Evolutionary conservation across 23 tunicate species (phyloP).

Genomic region (Clavelina lepadiformis): DNA sequence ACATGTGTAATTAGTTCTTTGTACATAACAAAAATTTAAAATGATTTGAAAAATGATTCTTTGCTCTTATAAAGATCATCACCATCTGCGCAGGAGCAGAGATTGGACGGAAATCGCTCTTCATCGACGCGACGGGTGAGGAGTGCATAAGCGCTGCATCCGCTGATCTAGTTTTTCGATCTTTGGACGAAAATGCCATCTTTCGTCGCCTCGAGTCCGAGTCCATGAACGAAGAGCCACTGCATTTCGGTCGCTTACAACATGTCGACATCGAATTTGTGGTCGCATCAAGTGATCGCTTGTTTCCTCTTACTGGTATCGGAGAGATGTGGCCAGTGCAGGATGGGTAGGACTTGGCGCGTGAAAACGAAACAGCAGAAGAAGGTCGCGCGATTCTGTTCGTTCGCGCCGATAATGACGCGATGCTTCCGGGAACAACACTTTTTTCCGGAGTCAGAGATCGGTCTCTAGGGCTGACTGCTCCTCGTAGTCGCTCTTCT

Average conservation of each 20-base stretch:
- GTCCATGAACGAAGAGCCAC: constrained; percentile 26
- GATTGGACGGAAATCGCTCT: constrained; percentile 44
- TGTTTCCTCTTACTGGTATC: constrained; percentile 48
- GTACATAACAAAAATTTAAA: not conserved
- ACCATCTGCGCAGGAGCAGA: constrained; percentile 80
- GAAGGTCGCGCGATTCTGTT: constrained; percentile 17
- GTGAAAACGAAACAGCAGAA: constrained; percentile 19
- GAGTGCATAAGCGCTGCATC: constrained; percentile 40
- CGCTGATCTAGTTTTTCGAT: constrained; percentile 76
- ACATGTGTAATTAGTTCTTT: too few relatives aligned
- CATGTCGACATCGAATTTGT: constrained; percentile 13
- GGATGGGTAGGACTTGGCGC: constrained; percentile 16
- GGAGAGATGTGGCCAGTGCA: constrained; percentile 8
- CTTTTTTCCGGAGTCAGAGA: constrained; percentile 50
- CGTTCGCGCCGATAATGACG: constrained; percentile 41
- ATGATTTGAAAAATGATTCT: not conserved
- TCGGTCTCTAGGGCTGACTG: constrained; percentile 19
- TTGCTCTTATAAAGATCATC: too few relatives aligned
- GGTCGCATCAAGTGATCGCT: constrained; percentile 59
- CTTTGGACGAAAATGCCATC: constrained; percentile 44
- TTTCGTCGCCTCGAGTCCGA: constrained; percentile 21
- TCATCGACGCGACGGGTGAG: constrained; percentile 31
- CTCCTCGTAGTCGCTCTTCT: constrained; percentile 27
- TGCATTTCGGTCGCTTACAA: constrained; percentile 54
- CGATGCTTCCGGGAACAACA: constrained; percentile 61